Evolutionary conservation across 2,888 invertebrate genomes (phyloP).

Genomic region (Gisinianus flammeolus): DNA sequence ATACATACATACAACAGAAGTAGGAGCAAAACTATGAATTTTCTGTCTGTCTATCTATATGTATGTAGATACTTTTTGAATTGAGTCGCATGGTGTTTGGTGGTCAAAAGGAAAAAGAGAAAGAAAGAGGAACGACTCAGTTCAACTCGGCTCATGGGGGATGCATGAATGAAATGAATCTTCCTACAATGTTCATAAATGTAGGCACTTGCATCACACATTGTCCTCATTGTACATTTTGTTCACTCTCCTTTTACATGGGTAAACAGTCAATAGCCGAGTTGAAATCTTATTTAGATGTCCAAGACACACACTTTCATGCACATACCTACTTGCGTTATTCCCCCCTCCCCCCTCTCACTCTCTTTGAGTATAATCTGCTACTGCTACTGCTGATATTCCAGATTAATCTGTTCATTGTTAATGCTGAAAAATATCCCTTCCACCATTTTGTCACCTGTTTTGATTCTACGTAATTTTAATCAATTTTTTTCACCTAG

Average conservation of each 20-base stretch:
- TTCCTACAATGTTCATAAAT: slow-evolving; percentile 1
- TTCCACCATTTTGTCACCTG: too few relatives aligned
- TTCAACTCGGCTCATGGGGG: slow-evolving; percentile 7
- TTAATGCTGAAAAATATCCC: too few relatives aligned
- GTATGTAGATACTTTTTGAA: slow-evolving; percentile 11
- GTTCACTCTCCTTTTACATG: neutral
- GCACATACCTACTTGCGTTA: neutral
- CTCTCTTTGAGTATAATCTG: neutral
- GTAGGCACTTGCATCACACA: slow-evolving; percentile 14
- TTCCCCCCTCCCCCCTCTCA: neutral
- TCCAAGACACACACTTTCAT: neutral
- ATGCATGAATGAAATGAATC: slow-evolving; percentile 21
- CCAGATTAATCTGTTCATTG: too few relatives aligned
- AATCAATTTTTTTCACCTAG: too few relatives aligned
- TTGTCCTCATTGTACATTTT: neutral
- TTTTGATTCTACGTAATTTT: too few relatives aligned
- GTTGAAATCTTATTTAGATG: neutral
- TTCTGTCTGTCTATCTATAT: neutral
- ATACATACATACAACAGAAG: neutral
- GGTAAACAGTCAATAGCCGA: neutral
- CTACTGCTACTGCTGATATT: too few relatives aligned
- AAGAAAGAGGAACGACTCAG: neutral
- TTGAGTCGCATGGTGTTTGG: neutral
- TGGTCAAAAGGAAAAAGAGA: slow-evolving; percentile 11
- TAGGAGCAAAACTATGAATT: neutral